A percentile compares a stretch with the other conserved stretches of the same genome.
Conservation (phyloP, 1,140 invertebrate species). For the Pseudobourletiella spinata region DNA sequence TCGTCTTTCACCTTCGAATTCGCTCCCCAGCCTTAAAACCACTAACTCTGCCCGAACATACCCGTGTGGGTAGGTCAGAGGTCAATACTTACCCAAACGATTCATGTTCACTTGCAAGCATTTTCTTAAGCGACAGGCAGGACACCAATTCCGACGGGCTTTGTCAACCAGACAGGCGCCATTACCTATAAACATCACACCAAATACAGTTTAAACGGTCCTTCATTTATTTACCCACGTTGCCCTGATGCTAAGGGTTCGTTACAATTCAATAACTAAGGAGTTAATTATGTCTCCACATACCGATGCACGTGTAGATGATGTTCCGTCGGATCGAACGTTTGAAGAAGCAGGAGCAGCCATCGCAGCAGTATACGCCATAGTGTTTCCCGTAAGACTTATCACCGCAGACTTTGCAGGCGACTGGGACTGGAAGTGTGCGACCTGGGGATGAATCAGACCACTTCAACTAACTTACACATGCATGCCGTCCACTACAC, state of each 20-base stretch:
- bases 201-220: not conserved
- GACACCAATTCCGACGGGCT: slow-evolving; percentile 76
- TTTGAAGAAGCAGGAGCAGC: slow-evolving; percentile 80
- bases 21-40: too few species aligned
- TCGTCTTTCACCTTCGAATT: too few species aligned
- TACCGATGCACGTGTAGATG: slow-evolving; percentile 32
- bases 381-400: slow-evolving; percentile 80
- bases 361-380: slow-evolving; percentile 75
- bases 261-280: not conserved
- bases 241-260: not conserved
- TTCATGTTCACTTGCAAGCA: slow-evolving; percentile 74
- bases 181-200: slow-evolving; percentile 44
- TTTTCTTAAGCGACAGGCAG: slow-evolving; percentile 67
- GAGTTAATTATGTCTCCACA: not conserved
- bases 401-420: slow-evolving; percentile 73
- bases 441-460: too few species aligned
- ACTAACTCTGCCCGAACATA: too few species aligned
- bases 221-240: not conserved
- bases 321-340: slow-evolving; percentile 36
- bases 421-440: slow-evolving; percentile 54
- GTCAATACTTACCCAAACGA: slow-evolving; percentile 45
- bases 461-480: too few species aligned
- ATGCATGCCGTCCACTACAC: too few species aligned
- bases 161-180: slow-evolving; percentile 72
- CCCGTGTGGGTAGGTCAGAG: too few species aligned